Evolutionary conservation across 2,797 vertebrate genomes (phyloP).

Genomic region (Brachyalestes nurse): DNA sequence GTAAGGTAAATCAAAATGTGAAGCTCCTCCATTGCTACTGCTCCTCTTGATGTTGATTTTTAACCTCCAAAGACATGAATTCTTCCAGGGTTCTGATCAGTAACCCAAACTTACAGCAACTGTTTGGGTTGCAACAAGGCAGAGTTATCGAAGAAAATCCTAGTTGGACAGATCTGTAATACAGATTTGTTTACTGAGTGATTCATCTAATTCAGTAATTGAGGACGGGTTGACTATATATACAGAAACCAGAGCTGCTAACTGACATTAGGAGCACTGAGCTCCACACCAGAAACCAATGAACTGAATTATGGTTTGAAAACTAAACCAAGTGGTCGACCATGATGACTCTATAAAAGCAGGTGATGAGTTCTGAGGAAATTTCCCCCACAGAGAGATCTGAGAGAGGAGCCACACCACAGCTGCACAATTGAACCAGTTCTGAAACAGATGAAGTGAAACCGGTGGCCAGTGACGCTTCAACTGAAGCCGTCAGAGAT

Average conservation of each 20-base stretch:
- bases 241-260: background rate
- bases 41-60: too few relatives aligned
- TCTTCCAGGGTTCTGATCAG: too few relatives aligned
- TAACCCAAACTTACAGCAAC: too few relatives aligned
- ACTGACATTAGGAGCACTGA: background rate
- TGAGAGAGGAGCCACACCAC: constrained; percentile 22
- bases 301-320: background rate
- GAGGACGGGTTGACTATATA: too few relatives aligned
- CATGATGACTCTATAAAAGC: background rate
- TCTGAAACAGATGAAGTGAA: constrained; percentile 47
- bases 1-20: too few relatives aligned
- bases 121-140: too few relatives aligned
- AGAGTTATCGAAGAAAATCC: too few relatives aligned
- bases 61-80: too few relatives aligned
- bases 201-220: too few relatives aligned
- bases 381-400: constrained; percentile 31
- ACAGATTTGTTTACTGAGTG: too few relatives aligned
- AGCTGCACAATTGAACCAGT: background rate
- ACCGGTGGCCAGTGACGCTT: constrained; percentile 30
- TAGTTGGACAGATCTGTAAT: too few relatives aligned
- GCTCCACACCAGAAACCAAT: background rate
- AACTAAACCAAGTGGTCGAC: background rate
- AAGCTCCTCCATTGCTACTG: too few relatives aligned
- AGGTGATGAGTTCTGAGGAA: constrained; percentile 12
- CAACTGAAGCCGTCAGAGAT: background rate